phyloP scores from a whole-genome alignment of 2,888 invertebrate species.

The Orthosia gracilis region DNA sequence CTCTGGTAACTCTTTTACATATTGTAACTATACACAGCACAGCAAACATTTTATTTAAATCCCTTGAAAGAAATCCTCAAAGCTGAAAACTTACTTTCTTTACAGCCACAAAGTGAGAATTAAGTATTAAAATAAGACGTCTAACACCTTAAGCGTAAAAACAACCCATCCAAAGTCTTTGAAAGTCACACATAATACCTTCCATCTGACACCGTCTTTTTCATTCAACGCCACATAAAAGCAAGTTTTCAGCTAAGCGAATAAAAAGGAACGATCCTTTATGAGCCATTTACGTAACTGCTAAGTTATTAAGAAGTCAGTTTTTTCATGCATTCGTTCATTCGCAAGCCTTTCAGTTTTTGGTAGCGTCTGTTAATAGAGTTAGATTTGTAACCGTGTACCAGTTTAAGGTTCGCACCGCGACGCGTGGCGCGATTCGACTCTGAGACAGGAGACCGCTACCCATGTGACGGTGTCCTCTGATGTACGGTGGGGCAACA shows the following conservation, averaged over 20 bases:
- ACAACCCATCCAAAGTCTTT: slow-evolving; percentile 16
- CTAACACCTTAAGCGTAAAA: slow-evolving; percentile 26
- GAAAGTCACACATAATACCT: slow-evolving; percentile 33
- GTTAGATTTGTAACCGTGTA: slow-evolving; percentile 38
- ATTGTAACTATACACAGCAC: neutral
- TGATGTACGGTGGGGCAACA: too few relatives aligned
- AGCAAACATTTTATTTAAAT: neutral
- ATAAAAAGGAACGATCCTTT: slow-evolving; percentile 48
- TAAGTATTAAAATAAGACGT: neutral
- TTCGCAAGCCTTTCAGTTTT: slow-evolving; percentile 33
- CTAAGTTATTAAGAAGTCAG: slow-evolving; percentile 57
- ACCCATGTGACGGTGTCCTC: too few relatives aligned
- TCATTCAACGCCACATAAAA: slow-evolving; percentile 37
- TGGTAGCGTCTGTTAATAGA: neutral
- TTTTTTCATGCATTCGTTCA: slow-evolving; percentile 32
- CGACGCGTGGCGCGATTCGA: too few relatives aligned
- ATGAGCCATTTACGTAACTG: slow-evolving; percentile 54
- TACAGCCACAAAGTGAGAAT: neutral
- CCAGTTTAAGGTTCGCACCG: neutral
- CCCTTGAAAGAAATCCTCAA: neutral
- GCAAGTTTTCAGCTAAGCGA: slow-evolving; percentile 35
- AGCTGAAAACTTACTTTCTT: neutral
- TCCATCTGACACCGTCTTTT: slow-evolving; percentile 22
- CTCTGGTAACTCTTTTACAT: neutral
- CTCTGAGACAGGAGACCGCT: too few relatives aligned